phyloP scores from a whole-genome alignment of 2,113 vertebrate species.

The Aplodontia rufa region DNA sequence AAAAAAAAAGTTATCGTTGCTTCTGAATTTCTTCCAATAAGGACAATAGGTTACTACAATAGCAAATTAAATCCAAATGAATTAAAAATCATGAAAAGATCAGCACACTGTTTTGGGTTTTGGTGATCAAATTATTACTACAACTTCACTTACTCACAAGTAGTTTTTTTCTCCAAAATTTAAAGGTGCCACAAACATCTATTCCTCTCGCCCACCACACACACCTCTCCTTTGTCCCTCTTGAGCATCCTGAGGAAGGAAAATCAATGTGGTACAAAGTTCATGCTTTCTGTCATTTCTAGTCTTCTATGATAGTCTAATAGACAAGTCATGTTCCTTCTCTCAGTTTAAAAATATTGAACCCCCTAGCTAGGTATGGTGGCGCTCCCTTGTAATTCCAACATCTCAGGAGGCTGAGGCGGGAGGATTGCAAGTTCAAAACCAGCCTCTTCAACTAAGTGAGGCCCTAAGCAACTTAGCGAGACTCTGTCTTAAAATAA shows the following conservation, averaged over 20 bases:
- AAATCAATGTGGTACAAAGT: constrained; percentile 44
- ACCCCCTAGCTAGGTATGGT: too few species aligned
- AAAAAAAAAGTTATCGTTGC: neutral
- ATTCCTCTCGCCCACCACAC: too few species aligned
- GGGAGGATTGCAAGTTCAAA: too few species aligned
- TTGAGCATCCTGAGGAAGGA: constrained; percentile 17
- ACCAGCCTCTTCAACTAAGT: too few species aligned
- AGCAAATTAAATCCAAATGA: constrained; percentile 57
- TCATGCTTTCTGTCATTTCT: neutral
- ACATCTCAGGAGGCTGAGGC: too few species aligned
- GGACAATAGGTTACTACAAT: constrained; percentile 25
- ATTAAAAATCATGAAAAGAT: constrained; percentile 54
- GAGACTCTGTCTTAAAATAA: too few species aligned
- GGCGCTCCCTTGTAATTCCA: too few species aligned
- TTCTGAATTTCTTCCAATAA: neutral
- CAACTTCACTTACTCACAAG: constrained; percentile 62
- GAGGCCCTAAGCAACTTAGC: too few species aligned
- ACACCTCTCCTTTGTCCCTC: neutral
- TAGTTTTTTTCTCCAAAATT: constrained; percentile 62
- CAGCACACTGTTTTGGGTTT: constrained; percentile 37
- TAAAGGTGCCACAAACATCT: constrained; percentile 55
- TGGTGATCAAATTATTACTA: constrained; percentile 68
- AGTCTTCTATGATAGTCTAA: constrained; percentile 28
- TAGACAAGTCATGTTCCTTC: constrained; percentile 21
- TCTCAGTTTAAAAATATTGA: constrained; percentile 19